A percentile compares a stretch with the other conserved stretches of the same genome.
These are phyloP conservation scores for Catonia carolina DNA, from an alignment of 2,888 invertebrate genomes.

Conservation along the genomic window DNA sequence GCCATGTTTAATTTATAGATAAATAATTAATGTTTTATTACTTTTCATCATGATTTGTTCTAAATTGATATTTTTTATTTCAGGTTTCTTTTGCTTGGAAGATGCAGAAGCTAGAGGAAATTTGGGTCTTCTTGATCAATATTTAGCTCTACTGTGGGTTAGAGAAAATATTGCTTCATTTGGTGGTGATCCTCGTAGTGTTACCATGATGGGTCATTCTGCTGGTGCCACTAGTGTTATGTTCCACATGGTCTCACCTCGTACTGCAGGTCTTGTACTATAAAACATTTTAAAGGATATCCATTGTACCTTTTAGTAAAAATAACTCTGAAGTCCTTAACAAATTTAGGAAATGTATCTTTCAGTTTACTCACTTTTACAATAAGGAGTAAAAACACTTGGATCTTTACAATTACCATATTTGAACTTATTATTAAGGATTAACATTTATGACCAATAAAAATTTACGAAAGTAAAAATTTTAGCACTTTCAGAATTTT, in stretches of 20 bases:
- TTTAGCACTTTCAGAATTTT: no score
- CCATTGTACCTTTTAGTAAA: background rate
- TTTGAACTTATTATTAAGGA: no score
- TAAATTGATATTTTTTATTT: no score
- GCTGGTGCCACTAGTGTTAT: constrained; percentile 66
- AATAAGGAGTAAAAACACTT: no score
- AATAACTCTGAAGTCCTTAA: background rate
- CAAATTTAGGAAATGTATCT: background rate
- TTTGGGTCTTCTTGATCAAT: constrained; percentile 78
- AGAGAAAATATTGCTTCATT: constrained; percentile 69
- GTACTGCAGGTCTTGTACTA: constrained; percentile 50
- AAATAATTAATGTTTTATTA: no score
- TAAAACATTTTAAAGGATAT: no score
- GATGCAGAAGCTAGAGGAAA: constrained; percentile 63
- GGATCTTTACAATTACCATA: no score
- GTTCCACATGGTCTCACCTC: constrained; percentile 59
- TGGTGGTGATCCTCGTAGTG: constrained; percentile 68
- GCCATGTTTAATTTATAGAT: no score
- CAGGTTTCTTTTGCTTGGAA: constrained; percentile 38
- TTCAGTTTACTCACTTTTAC: background rate
- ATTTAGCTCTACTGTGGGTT: constrained; percentile 70
- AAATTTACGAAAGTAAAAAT: no score
- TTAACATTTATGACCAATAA: no score
- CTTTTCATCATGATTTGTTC: no score
- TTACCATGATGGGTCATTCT: constrained; percentile 79